Evolutionary conservation across 2,797 vertebrate species (phyloP), one percentile per base, ranked within the genome.

Genomic region (Sebastolobus altivelis): DNA sequence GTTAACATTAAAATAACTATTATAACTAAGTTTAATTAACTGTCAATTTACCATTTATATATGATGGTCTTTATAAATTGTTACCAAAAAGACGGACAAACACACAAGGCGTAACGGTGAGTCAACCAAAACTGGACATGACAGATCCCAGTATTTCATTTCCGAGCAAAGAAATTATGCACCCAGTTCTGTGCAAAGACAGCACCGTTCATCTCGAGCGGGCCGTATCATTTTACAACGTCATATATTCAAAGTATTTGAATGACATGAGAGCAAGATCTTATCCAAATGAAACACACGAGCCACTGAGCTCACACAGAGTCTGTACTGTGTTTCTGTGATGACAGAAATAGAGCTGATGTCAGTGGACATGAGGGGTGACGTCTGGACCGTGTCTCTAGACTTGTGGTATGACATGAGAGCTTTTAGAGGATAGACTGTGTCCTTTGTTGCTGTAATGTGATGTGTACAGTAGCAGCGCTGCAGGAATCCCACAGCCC

Each of bases 401-500:
- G 40, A 65, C 72, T 63, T 62, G 61, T 25, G 65, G 66, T 74
- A 43, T 74, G 82, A 87, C 67, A 71, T 22, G 56, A 72, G 52
- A 31, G 75, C 72, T 80, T 46, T 74, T 66, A 43, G 58, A 70
- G 27, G 69, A 79, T 72, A 52, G 67, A 55, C 56, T 43, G 40
- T 66, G 58, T 74, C 5, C 75, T 79, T 62, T 59, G 62, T 33
- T 83, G 78, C 62, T 84, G 71, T 85, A 59, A 74, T 62, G 40
- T 76, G 22, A 83, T 52, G 72, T 87, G 70, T 60, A 61, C 63
- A 81, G 81, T 61, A 82, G 78, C 75, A 73, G 79, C 80, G 69
- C 82, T 89, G 87, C 86, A 86, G 82, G 80, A 82, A 71, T 68
- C 86, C 72, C 80, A 69, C 83, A 80, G 79, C 83, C 59, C 86